These are phyloP conservation scores for Oxyscelio sp. DNA, from an alignment of 2,888 invertebrate species.

Conservation along the genomic window DNA sequence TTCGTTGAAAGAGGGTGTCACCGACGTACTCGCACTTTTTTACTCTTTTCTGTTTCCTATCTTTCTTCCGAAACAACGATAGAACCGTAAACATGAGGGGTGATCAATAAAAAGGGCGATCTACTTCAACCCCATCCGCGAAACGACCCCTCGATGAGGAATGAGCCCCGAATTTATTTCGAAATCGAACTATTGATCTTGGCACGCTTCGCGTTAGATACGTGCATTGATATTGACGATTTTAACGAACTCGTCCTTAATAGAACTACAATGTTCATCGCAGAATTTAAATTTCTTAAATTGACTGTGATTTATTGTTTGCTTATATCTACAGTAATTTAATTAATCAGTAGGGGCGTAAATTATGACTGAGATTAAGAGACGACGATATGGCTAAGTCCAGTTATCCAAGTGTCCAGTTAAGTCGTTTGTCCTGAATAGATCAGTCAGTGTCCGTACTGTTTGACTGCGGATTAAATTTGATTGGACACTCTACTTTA, in stretches of 20 bases:
- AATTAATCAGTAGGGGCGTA: conserved; percentile 80
- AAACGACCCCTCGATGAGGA: conserved; percentile 69
- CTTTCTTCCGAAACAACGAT: conserved; percentile 71
- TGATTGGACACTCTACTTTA: conserved; percentile 78
- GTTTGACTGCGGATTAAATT: conserved; percentile 86
- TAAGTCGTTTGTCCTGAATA: conserved; percentile 77
- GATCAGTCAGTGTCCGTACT: conserved; percentile 86
- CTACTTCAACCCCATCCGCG: conserved; percentile 84
- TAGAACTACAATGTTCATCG: not conserved
- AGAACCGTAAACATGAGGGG: conserved; percentile 77
- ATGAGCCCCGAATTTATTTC: conserved; percentile 83
- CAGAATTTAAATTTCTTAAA: conserved; percentile 11
- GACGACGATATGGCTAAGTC: conserved; percentile 66
- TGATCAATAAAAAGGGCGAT: conserved; percentile 85
- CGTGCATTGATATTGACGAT: conserved; percentile 83
- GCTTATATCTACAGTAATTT: conserved; percentile 67
- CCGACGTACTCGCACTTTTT: conserved; percentile 45
- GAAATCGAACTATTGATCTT: conserved; percentile 87
- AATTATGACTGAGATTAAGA: conserved; percentile 21
- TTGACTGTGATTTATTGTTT: conserved; percentile 53
- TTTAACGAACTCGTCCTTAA: conserved; percentile 80
- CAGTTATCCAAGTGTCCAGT: conserved; percentile 82
- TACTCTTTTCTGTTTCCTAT: conserved; percentile 45
- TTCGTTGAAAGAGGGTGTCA: conserved; percentile 62
- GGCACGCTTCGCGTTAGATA: conserved; percentile 80